A percentile compares a stretch with the other conserved stretches of the same genome.
These are phyloP conservation scores for Trichomalopsis sarcophagae DNA, from an alignment of 1,140 invertebrate genomes.

Conservation along the genomic window DNA sequence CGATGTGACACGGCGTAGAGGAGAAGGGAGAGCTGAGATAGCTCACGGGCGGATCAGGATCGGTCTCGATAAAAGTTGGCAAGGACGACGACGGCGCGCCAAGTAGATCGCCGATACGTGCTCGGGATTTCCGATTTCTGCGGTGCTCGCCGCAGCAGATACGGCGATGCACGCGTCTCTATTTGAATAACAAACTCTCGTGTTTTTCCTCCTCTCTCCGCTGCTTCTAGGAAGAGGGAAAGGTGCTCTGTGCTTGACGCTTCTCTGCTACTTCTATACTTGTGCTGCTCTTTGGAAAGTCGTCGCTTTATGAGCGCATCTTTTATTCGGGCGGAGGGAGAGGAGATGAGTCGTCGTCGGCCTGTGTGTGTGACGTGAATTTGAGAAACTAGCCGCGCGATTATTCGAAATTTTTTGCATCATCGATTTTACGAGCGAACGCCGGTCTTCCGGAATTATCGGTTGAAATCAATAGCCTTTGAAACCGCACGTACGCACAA, in stretches of 20 bases:
- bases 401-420: too few relatives aligned
- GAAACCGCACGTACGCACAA: background rate
- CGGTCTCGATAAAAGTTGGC: conserved; percentile 22
- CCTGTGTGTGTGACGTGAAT: too few relatives aligned
- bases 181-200: conserved; percentile 25
- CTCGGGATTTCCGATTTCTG: conserved; percentile 34
- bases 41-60: conserved; percentile 2
- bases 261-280: too few relatives aligned
- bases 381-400: too few relatives aligned
- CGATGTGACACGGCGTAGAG: background rate
- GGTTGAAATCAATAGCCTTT: too few relatives aligned
- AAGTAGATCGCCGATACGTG: conserved; percentile 15
- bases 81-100: conserved; percentile 1
- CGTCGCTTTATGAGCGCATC: too few relatives aligned
- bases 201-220: conserved; percentile 4
- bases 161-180: background rate
- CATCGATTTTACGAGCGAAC: too few relatives aligned
- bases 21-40: background rate
- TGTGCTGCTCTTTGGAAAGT: too few relatives aligned
- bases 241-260: background rate
- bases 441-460: too few relatives aligned
- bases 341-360: too few relatives aligned
- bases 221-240: background rate
- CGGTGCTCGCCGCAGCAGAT: conserved; percentile 10
- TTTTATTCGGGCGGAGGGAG: too few relatives aligned